Base-by-base conservation (phyloP, 2,888 invertebrate species). In the Hoplodrina ambigua region DNA sequence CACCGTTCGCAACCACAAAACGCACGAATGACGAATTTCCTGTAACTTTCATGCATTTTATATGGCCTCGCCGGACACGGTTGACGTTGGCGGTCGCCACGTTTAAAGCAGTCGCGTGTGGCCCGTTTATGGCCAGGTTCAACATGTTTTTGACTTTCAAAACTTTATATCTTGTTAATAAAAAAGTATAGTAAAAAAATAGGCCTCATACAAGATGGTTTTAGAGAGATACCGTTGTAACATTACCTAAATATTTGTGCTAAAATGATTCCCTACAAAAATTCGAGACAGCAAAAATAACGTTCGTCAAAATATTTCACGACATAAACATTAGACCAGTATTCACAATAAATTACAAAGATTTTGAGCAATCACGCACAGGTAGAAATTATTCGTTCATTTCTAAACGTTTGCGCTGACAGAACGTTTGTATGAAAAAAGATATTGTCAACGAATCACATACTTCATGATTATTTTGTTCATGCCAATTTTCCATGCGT, bases 311-410 rank as follows among this genome's bases (percentile, higher is more conserved):
- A 78, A 78, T 72, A 78, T 72, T 75, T 80, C 60, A 81, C 25
- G 69, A 75, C 78, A 79, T 78, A 82, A 83, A 84, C 79, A 86
- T 89, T 89, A 89, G 89, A 89, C 88, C 90, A 89, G 84, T 88
- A 87, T 87, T 88, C 87, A 87, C 86, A 88, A 84, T 88, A 84
- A 86, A 87, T 88, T 88, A 89, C 86, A 87, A 86, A 86, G 87
- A 87, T 88, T 85, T 91, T 92, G 92, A 91, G 92, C 92, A 92
- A 90, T 86, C 87, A 88, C 85, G 78, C 85, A 73, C 82, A 73
- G 84, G 83, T 75, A 81, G 66, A 80, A 60, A 65, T 73, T 54
- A 69, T 76, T 80, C 72, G 69, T 71, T 78, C 58, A 62, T 58
- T 72, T 62, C 58, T 60, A 59, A 58, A 71, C 58, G 65, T 78